Evolutionary conservation across 2,113 vertebrate genomes (phyloP), one percentile per base, ranked within the genome.

Genomic region (Propithecus coquereli): DNA sequence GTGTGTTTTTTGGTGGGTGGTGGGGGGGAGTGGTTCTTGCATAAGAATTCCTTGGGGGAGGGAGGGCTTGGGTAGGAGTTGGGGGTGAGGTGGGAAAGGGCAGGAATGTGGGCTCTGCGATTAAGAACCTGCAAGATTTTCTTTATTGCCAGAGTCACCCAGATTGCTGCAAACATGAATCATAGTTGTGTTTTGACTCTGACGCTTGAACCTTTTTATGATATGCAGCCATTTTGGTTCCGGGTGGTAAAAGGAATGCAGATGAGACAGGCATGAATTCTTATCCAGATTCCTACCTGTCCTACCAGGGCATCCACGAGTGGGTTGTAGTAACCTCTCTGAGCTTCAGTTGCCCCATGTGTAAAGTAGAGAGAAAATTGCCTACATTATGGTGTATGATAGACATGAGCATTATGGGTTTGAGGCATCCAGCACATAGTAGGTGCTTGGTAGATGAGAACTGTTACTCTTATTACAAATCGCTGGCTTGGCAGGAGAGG

Each of bases 181-280:
- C 77, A 74, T 70, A 79, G 66, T 82, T 43, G 3, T 43, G 52
- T 34, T 18, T 70, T 90, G 76, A 90, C 81, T 93, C 86, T 94
- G 90, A 80, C 50, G 32, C 45, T 83, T 70, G 85, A 91, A 95
- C n/a, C 71, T 76, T 95, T 93, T 76, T 37, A 71, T 14, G 37
- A n/a, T 77, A 23, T 14, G 76, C 37, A n/a, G 68, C 86, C 70
- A 50, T 93, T 95, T 93, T 81, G 89, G 83, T 59, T 91, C 95
- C 43, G 27, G n/a, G 34, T n/a, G 47, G 66, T 65, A 22, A 65
- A 18, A 50, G 52, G 90, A 34, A 61, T 10, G 17, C 32, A 12
- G 79, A n/a, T 23, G 22, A 74, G 83, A 45, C 7, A 4, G 34
- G 34, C 11, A 0, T 30, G 32, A 54, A 14, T 37, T 80, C 80